A percentile compares a stretch with the other conserved stretches of the same genome.
These are phyloP conservation scores for Leptinotarsa rubiginosa DNA, from an alignment of 2,888 invertebrate genomes.

Conservation along the genomic window DNA sequence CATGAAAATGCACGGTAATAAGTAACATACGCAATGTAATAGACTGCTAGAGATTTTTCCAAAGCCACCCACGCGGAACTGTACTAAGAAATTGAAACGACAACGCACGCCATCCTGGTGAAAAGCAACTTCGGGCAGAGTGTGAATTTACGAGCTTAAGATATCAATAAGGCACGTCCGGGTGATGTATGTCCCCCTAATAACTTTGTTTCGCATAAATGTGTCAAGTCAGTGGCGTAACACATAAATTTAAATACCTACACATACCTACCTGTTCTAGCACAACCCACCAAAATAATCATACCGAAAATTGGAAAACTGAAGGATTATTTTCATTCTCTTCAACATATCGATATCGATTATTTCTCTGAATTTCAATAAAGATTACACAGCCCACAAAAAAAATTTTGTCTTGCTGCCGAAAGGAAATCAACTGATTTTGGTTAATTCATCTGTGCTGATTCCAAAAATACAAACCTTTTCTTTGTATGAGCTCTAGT, in stretches of 20 bases:
- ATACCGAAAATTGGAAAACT: no score
- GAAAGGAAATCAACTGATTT: no score
- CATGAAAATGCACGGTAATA: conserved; percentile 39
- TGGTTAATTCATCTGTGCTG: no score
- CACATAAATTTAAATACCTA: neutral
- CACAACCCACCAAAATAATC: no score
- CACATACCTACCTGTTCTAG: no score
- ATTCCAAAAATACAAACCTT: no score
- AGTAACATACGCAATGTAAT: conserved; percentile 42
- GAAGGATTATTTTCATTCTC: no score
- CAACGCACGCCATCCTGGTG: conserved; percentile 47
- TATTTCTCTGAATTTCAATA: no score
- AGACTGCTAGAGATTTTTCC: conserved; percentile 40
- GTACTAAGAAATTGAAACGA: conserved; percentile 46
- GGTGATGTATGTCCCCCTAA: conserved; percentile 57
- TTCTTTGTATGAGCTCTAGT: no score
- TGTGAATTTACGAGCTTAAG: conserved; percentile 54
- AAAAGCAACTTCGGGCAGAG: conserved; percentile 47
- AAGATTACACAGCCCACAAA: no score
- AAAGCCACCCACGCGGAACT: conserved; percentile 53
- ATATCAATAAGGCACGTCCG: conserved; percentile 58
- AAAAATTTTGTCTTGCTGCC: no score
- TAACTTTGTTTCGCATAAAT: conserved; percentile 54
- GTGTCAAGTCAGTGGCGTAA: conserved; percentile 31
- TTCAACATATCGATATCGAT: no score